Percentiles rank a stretch among this genome's conserved stretches.
Evolutionary conservation across 2,113 vertebrate genomes (phyloP).

Genomic region (Xiphias gladius): DNA sequence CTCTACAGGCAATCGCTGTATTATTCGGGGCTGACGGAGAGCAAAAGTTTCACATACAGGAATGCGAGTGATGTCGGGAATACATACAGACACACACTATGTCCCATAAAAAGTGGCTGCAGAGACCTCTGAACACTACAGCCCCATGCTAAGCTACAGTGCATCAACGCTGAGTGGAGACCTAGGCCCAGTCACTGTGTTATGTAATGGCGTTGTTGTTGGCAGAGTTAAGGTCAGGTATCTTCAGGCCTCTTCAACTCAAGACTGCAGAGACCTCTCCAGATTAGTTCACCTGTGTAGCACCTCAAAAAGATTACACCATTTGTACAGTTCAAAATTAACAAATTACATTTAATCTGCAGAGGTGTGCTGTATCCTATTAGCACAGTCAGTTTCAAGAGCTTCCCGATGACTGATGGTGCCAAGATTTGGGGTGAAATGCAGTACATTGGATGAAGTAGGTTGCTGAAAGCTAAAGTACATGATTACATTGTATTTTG

Average conservation of each 20-base stretch:
- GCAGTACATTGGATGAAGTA: not conserved
- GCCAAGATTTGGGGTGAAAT: conserved; percentile 10
- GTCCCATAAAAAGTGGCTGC: conserved; percentile 59
- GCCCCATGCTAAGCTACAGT: conserved; percentile 29
- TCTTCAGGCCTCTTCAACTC: conserved; percentile 45
- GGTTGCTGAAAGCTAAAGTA: not conserved
- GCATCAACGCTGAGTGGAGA: conserved; percentile 35
- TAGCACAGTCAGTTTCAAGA: conserved; percentile 27
- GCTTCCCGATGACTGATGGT: not conserved
- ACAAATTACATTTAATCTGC: conserved; percentile 65
- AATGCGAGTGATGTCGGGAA: conserved; percentile 11
- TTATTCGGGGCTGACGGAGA: not conserved
- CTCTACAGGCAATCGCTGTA: not conserved
- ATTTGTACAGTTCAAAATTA: conserved; percentile 67
- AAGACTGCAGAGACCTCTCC: conserved; percentile 47
- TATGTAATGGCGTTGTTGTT: conserved; percentile 67
- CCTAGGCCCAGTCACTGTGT: conserved; percentile 44
- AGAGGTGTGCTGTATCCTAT: conserved; percentile 37
- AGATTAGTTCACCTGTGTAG: conserved; percentile 66
- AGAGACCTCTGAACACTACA: conserved; percentile 50
- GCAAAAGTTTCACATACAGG: conserved; percentile 6
- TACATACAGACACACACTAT: conserved; percentile 15
- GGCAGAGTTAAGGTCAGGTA: conserved; percentile 64
- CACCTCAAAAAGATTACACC: conserved; percentile 61
- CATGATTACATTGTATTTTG: not conserved